These are phyloP conservation scores for Tenthredo amoena DNA, from an alignment of 2,888 invertebrate genomes.

Conservation along the genomic window DNA sequence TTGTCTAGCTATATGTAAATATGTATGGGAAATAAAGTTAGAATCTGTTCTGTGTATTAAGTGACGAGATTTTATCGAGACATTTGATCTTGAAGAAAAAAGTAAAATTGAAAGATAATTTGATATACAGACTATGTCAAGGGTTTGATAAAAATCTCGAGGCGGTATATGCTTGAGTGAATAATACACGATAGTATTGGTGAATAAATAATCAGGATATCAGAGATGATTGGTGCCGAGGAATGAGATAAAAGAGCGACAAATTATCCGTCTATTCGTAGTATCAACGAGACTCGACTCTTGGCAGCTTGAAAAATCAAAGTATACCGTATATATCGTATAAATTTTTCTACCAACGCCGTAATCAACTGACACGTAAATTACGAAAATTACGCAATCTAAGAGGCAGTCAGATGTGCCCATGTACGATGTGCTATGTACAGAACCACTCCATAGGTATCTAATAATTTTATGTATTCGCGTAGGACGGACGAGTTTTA, in stretches of 20 bases:
- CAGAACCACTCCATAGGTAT: not conserved
- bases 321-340: constrained; percentile 5
- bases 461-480: not conserved
- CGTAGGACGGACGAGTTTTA: not conserved
- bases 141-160: constrained; percentile 9
- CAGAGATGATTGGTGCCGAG: constrained; percentile 2
- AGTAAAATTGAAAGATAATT: not conserved
- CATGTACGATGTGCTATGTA: constrained; percentile 15
- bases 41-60: not conserved
- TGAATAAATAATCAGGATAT: constrained; percentile 35
- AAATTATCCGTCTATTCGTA: not conserved
- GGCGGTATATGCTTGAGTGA: constrained; percentile 9
- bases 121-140: constrained; percentile 2
- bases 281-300: not conserved
- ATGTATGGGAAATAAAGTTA: not conserved
- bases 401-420: not conserved
- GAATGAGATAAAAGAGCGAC: constrained; percentile 10
- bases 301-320: constrained; percentile 5
- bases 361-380: constrained; percentile 19
- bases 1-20: not conserved
- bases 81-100: not conserved
- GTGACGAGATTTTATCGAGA: not conserved
- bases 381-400: constrained; percentile 15
- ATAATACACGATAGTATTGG: not conserved
- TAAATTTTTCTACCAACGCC: constrained; percentile 10